These are phyloP conservation scores for Antheraea yamamai DNA, from an alignment of 2,888 invertebrate species.

Conservation along the genomic window DNA sequence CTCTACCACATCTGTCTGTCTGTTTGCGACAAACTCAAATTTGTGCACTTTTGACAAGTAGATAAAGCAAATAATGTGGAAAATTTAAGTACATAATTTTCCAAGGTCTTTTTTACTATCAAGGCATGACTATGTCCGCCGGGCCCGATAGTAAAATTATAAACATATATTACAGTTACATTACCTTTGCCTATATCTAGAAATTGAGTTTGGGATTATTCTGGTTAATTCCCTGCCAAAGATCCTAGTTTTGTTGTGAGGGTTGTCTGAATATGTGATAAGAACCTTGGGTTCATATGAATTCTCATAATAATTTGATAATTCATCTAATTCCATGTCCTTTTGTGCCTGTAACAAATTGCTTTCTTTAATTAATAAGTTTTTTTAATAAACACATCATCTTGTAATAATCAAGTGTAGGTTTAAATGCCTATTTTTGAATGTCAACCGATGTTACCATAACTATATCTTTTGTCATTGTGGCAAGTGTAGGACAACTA, in stretches of 20 bases:
- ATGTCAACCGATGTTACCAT: too few species aligned
- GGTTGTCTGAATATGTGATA: slow-evolving; percentile 97
- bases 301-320: slow-evolving; percentile 92
- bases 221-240: slow-evolving; percentile 95
- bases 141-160: too few species aligned
- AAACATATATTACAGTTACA: slow-evolving; percentile 20
- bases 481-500: background rate
- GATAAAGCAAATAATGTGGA: too few species aligned
- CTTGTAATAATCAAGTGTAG: too few species aligned
- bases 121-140: too few species aligned
- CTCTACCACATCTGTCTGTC: too few species aligned
- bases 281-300: slow-evolving; percentile 96
- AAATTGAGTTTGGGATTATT: slow-evolving; percentile 95
- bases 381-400: too few species aligned
- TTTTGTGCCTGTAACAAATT: slow-evolving; percentile 74
- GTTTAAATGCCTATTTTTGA: too few species aligned
- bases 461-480: background rate
- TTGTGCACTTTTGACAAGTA: too few species aligned
- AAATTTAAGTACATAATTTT: too few species aligned
- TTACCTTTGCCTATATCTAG: slow-evolving; percentile 88
- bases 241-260: slow-evolving; percentile 92
- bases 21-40: too few species aligned
- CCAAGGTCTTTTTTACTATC: too few species aligned
- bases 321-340: slow-evolving; percentile 92
- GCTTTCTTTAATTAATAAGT: background rate